Evolutionary conservation across 1,140 invertebrate species (phyloP), one percentile per base, ranked within the genome.

Genomic region (Chymomyza costata): DNA sequence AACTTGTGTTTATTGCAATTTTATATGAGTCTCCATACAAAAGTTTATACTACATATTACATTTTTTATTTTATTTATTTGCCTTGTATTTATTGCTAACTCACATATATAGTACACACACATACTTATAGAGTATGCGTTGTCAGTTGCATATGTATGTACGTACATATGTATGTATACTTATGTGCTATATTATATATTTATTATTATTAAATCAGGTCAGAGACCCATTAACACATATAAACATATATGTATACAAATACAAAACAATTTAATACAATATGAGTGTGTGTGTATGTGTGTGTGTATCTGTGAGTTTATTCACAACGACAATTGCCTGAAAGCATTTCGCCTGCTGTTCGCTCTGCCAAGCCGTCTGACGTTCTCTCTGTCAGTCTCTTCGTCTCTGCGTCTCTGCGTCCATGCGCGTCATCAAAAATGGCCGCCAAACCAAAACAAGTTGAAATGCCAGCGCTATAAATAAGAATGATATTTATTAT

Each of bases 181-280:
- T 30, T 28, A 39, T 10, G n/a, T 13, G 17, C 15, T 15, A n/a
- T 39, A 47, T 55, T 52, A 58, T 50, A 60, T 81, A 81, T 80
- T 81, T 80, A 71, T 82, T 82, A 78, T 82, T 81, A 74, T 81
- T 81, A 80, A 82, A 82, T 82, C 76, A 82, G 76, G 76, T 82
- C 76, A 82, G 76, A 82, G 76, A 82, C 76, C 76, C 76, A 82
- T 82, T 82, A 82, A 82, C 76, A 82, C 76, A 82, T 41, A 81
- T 71, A 58, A 30, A 46, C n/a, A 50, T 18, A 30, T 15, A 57
- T 48, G 19, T 41, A 37, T 40, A 11, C 47, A 44, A 43, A 35
- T 28, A 30, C 49, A 7, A 38, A 37, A 60, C 57, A 43, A n/a
- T 34, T 6, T 34, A 28, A 15, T 3, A 47, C 25, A 31, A 21